Percentiles rank a stretch among this genome's conserved stretches.
Evolutionary conservation across 1,140 invertebrate genomes (phyloP).

Genomic region (Chymomyza costata): DNA sequence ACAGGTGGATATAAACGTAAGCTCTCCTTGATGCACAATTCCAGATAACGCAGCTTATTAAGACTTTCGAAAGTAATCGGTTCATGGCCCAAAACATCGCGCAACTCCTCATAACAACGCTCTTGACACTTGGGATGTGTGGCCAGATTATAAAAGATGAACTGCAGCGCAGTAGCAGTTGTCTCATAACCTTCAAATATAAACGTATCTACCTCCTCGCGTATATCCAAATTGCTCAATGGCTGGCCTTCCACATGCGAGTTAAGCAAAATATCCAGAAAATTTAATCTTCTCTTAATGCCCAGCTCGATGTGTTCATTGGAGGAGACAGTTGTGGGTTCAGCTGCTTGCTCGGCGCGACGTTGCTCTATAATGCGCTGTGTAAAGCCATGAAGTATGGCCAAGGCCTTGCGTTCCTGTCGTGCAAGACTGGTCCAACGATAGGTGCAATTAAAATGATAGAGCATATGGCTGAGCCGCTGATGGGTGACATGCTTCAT

Average conservation of each 20-base stretch:
- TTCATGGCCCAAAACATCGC: conserved; percentile 76
- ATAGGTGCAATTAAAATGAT: no score
- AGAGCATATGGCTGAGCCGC: no score
- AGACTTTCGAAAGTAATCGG: conserved; percentile 76
- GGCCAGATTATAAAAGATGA: conserved; percentile 8
- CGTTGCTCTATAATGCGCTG: no score
- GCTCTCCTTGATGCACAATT: conserved; percentile 78
- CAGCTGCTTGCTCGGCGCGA: no score
- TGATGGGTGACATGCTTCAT: no score
- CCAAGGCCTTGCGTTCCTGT: no score
- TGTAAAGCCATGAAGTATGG: no score
- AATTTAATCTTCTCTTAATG: conserved; percentile 40
- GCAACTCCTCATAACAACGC: conserved; percentile 78
- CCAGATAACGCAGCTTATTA: conserved; percentile 77
- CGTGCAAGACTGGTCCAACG: no score
- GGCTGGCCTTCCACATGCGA: conserved; percentile 74
- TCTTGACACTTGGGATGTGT: conserved; percentile 69
- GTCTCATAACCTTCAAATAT: no score
- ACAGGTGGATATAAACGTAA: conserved; percentile 88
- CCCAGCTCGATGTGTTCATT: no score
- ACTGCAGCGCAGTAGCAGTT: conserved; percentile 5
- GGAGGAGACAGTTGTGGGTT: no score
- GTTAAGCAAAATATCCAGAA: conserved; percentile 82
- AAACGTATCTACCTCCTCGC: conserved; percentile 80
- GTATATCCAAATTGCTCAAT: conserved; percentile 78